Conservation (phyloP, 2,888 invertebrate species). For the Anthrax anthrax region DNA sequence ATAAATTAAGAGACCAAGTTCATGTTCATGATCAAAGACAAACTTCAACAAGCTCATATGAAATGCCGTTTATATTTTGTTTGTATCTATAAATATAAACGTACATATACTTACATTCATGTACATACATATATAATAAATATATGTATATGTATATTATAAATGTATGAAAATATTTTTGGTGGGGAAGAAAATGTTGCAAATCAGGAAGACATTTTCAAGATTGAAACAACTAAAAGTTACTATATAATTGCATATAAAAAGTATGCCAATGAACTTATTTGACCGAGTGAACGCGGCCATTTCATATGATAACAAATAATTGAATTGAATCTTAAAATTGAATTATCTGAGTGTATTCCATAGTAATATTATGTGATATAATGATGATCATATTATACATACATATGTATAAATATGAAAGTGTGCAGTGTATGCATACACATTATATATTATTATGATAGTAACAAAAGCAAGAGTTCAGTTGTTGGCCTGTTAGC, state of each 20-base stretch:
- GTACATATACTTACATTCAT: background rate
- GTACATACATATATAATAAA: background rate
- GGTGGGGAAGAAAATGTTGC: background rate
- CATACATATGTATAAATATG: too few relatives aligned
- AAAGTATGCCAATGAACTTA: conserved; percentile 15
- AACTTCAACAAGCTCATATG: background rate
- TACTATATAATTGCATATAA: conserved; percentile 1
- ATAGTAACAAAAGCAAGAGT: too few relatives aligned
- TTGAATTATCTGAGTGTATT: too few relatives aligned
- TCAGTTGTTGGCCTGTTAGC: too few relatives aligned
- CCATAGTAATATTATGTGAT: too few relatives aligned
- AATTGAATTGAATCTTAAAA: too few relatives aligned
- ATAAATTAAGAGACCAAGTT: background rate
- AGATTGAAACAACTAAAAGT: background rate
- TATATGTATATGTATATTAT: background rate
- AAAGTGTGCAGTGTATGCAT: too few relatives aligned
- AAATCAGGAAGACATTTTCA: background rate
- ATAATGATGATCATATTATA: too few relatives aligned
- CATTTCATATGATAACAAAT: background rate
- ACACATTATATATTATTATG: too few relatives aligned
- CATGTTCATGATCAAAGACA: background rate
- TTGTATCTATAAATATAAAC: background rate
- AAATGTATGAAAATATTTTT: background rate
- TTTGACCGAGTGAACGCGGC: conserved; percentile 14
- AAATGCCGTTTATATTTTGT: too few relatives aligned